Base-by-base conservation (phyloP, 2,113 vertebrate genomes). In the Poecilia latipinna region DNA sequence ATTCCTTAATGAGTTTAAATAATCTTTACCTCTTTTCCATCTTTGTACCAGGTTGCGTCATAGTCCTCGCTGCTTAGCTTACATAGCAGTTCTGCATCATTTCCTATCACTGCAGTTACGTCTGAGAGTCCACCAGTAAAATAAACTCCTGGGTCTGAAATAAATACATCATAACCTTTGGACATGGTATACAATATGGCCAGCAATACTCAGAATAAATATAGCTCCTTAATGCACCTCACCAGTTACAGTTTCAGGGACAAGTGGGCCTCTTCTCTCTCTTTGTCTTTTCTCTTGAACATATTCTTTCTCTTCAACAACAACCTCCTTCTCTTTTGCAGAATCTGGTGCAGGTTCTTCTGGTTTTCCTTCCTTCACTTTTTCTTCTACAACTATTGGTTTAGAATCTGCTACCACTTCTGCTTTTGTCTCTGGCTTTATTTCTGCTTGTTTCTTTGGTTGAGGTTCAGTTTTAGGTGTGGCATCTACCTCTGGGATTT, bases 31-130 rank as follows among this genome's bases (percentile, higher is more conserved):
- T 96, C 90, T 32, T 91, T 82, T 3, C 95, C 96, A 54, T 97
- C 95, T 80, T 97, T 97, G 88, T 94, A 95, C 96, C 96, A 97
- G 69, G 90, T 62, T 22, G 93, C 96, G 0, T 95, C 92, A 69
- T 94, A 93, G 0, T 94, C 85, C 10, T 95, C 88, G 8, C 80
- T 94, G 83, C 90, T 95, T 80, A 97, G 93, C 65, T 78, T 92
- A 74, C 95, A 97, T 48, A 93, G 93, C n/a, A 97, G 82, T 42
- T 93, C 88, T 8, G 93, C 87, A 4, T 93, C 78, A 8, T 94
- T 92, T 0, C 95, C 95, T 61, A 94, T 94, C 60, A 89, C 77
- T 28, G 93, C 95, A 22, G 82, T 86, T 6, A 89, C 72, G 10
- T 96, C 94, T 11, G 92, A 88, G 72, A 98, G 86, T 6, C 91